These are phyloP conservation scores for Parazoanthus darwini DNA, from an alignment of 92 coral and sea anemone species.

Conservation along the genomic window DNA sequence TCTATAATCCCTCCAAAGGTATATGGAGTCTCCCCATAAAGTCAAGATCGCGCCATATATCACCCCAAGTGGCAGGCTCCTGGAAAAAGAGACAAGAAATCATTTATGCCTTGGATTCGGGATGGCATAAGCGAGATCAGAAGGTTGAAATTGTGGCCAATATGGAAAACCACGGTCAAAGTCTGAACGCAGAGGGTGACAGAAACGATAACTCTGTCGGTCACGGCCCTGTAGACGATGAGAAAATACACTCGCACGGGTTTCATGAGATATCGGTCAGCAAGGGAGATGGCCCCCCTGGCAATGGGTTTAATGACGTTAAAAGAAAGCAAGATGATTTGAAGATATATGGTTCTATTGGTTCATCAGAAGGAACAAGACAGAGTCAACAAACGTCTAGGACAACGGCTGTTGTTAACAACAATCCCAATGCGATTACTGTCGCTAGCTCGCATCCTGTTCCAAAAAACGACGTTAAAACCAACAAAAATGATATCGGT, in stretches of 20 bases:
- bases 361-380: constrained; percentile 16
- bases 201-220: constrained; percentile 31
- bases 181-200: constrained; percentile 68
- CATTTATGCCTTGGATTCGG: constrained; percentile 58
- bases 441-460: not conserved
- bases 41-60: not conserved
- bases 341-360: constrained; percentile 56
- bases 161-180: constrained; percentile 74
- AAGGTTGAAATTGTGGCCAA: constrained; percentile 51
- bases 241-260: constrained; percentile 55
- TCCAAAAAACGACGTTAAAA: not conserved
- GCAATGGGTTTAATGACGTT: not conserved
- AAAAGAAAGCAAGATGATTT: constrained; percentile 26
- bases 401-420: not conserved
- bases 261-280: constrained; percentile 66
- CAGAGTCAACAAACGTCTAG: not conserved
- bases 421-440: not conserved
- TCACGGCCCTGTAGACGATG: constrained; percentile 33
- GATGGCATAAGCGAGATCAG: constrained; percentile 58
- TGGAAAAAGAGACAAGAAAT: constrained; percentile 78
- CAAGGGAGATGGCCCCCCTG: constrained; percentile 78
- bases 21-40: constrained; percentile 20
- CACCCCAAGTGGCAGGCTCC: not conserved
- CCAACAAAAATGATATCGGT: not conserved
- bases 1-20: not conserved